Percentiles rank a stretch among this genome's conserved stretches.
Evolutionary conservation across 1,140 invertebrate species (phyloP).

Genomic region (Diabrotica virgifera): DNA sequence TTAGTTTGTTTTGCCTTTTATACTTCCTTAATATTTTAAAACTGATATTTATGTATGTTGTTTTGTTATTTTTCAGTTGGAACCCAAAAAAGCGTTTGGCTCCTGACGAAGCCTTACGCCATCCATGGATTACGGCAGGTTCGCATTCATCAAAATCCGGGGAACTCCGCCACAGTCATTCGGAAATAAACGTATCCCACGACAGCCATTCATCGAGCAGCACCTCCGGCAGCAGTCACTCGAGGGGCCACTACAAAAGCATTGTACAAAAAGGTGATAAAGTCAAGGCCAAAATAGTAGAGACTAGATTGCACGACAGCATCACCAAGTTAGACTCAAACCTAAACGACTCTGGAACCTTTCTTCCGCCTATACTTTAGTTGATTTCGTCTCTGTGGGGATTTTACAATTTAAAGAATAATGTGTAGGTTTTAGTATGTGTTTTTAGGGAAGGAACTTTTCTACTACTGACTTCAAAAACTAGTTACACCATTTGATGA

Average conservation of each 20-base stretch:
- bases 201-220: constrained; percentile 42
- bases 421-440: not conserved
- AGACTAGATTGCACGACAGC: constrained; percentile 41
- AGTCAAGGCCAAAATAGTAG: constrained; percentile 45
- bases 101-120: constrained; percentile 80
- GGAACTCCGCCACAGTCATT: constrained; percentile 45
- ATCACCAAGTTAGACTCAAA: constrained; percentile 52
- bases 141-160: constrained; percentile 28
- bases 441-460: not conserved
- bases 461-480: not conserved
- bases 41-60: too few species aligned
- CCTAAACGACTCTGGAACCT: constrained; percentile 61
- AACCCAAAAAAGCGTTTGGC: constrained; percentile 90
- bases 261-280: constrained; percentile 40
- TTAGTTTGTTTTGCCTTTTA: too few species aligned
- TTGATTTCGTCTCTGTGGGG: constrained; percentile 16
- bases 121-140: constrained; percentile 65
- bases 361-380: constrained; percentile 62
- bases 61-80: constrained; percentile 64
- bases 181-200: constrained; percentile 44
- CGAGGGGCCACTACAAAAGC: constrained; percentile 39
- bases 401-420: not conserved
- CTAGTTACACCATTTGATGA: not conserved
- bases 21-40: too few species aligned
- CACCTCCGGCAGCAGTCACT: constrained; percentile 42